phyloP scores from a whole-genome alignment of 1,140 invertebrate species.

The Zaprionus gabonicus region DNA sequence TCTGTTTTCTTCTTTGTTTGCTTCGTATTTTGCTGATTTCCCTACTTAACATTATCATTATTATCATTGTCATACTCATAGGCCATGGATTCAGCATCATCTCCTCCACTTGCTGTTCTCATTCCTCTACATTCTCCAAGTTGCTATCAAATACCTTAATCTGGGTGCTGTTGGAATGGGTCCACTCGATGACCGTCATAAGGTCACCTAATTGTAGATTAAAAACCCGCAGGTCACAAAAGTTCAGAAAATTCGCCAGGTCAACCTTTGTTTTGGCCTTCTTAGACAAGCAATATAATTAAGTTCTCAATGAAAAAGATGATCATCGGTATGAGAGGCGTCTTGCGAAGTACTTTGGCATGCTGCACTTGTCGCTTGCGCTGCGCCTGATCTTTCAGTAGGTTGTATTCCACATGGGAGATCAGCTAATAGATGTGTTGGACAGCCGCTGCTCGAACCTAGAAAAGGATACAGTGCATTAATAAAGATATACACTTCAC shows the following conservation, averaged over 20 bases:
- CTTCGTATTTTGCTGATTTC: slow-evolving; percentile 9
- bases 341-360: slow-evolving; percentile 87
- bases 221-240: too few relatives aligned
- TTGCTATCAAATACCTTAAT: slow-evolving; percentile 57
- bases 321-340: slow-evolving; percentile 86
- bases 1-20: neutral
- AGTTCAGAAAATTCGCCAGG: too few relatives aligned
- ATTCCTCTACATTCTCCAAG: slow-evolving; percentile 28
- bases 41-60: slow-evolving; percentile 11
- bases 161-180: slow-evolving; percentile 64
- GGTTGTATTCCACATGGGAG: slow-evolving; percentile 85
- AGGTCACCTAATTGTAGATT: slow-evolving; percentile 64
- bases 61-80: slow-evolving; percentile 7
- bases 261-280: slow-evolving; percentile 86
- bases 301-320: slow-evolving; percentile 87
- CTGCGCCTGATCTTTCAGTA: slow-evolving; percentile 71
- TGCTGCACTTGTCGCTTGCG: slow-evolving; percentile 84
- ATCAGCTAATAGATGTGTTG: slow-evolving; percentile 86
- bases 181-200: slow-evolving; percentile 84
- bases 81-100: slow-evolving; percentile 11
- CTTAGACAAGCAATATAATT: slow-evolving; percentile 86
- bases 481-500: too few relatives aligned
- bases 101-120: slow-evolving; percentile 22
- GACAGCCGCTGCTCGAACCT: too few relatives aligned
- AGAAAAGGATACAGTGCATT: too few relatives aligned